Evolutionary conservation across 1,140 invertebrate species (phyloP), one percentile per base, ranked within the genome.

Genomic region (Parapsyche elsis): DNA sequence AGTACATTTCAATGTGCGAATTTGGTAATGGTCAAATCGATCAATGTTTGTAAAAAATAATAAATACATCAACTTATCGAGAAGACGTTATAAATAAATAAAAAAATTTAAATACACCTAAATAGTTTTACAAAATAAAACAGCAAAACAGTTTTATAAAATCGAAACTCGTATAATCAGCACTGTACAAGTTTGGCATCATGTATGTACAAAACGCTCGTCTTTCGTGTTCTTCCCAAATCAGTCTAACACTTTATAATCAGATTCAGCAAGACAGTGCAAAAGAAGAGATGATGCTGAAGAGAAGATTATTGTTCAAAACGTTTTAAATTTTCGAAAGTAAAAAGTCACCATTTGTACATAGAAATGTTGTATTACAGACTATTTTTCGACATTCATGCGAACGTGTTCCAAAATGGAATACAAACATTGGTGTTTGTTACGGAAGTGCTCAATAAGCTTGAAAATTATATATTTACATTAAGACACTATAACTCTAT

Each of bases 111-210:
- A 64, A 59, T 59, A 75, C 24, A 38, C 4, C 71, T 75, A 75
- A 26, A 44, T 64, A 77, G 30, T 38, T 38, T 64, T 77, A 77
- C 57, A 77, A 44, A 57, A 75, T n/a, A 46, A 74, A 74, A 46
- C 12, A 4, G 4, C 67, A 44, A 9, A 24, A 12, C 61, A 26
- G 1, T 1, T 38, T 7, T 12, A 67, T n/a, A 21, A 24, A 38
- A 44, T 30, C 9, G 30, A 38, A 71, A 23, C 5, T 30, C 24
- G 19, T 16, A 19, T 46, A 77, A n/a, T 77, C 26, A 77, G 30
- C 49, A 45, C 75, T 77, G 75, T 77, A 77, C 59, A 77, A 59
- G 46, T 77, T 77, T 77, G 75, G 75, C 75, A 77, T 77, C 46
- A 64, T 53, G 26, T 45, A 38, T 76, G 74, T 59, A 76, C 38